A percentile compares a stretch with the other conserved stretches of the same genome.
Evolutionary conservation across 2,113 vertebrate genomes (phyloP).

Genomic region (Cochlearius cochlearius): DNA sequence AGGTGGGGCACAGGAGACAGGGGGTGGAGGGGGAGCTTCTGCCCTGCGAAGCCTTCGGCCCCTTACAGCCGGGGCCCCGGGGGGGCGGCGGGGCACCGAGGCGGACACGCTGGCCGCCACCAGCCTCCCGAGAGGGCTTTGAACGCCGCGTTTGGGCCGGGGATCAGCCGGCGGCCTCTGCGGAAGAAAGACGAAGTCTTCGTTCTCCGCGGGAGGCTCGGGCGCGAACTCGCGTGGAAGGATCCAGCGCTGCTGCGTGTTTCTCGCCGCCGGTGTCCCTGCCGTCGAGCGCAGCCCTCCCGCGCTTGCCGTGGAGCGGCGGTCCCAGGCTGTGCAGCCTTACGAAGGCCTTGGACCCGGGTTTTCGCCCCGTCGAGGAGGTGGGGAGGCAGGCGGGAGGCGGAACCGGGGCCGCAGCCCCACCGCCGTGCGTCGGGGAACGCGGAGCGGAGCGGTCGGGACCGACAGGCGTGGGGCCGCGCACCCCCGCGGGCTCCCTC

Average conservation of each 20-base stretch:
- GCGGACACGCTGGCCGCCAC: not conserved
- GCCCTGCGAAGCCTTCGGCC: too few species aligned
- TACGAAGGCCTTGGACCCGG: not conserved
- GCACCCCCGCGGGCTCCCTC: not conserved
- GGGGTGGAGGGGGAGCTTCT: too few species aligned
- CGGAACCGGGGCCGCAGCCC: not conserved
- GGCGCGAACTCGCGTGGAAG: not conserved
- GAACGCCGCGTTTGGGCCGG: rapidly evolving
- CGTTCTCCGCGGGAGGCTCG: not conserved
- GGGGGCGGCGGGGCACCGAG: not conserved
- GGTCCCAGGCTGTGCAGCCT: rapidly evolving
- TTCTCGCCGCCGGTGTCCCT: too few species aligned
- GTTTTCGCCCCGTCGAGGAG: not conserved
- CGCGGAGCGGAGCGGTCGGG: not conserved
- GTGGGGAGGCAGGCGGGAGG: not conserved
- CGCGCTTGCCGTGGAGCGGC: not conserved
- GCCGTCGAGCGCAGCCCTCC: not conserved
- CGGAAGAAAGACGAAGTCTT: not conserved
- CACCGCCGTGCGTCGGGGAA: not conserved
- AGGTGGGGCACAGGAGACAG: not conserved
- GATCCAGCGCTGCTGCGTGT: rapidly evolving
- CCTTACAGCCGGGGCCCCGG: rapidly evolving
- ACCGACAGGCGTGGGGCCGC: not conserved
- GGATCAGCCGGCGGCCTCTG: not conserved
- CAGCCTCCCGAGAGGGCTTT: not conserved